Evolutionary conservation across 2,888 invertebrate species (phyloP), one percentile per base, ranked within the genome.

Genomic region (Acrobasis repandana): DNA sequence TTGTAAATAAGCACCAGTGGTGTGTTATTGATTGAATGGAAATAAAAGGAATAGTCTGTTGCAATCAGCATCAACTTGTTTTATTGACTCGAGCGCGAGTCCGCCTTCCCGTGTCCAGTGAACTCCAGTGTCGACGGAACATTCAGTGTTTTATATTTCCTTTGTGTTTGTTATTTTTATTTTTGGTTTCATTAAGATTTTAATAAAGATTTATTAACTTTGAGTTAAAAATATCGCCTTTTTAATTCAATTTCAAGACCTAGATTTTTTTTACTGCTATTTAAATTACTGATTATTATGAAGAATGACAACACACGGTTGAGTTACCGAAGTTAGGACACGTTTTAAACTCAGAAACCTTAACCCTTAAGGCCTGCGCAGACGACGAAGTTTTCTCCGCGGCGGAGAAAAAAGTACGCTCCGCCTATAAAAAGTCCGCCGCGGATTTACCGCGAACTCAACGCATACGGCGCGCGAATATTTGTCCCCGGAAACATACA

Each of bases 1-100:
- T 88, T 91, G 92, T 92, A 92, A 88, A 92, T 91, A 92, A 86
- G 76, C 88, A 89, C 90, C 86, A 68, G 77, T 77, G 86, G 87
- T 89, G 90, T 86, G 78, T 81, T 82, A 76, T 80, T 78, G 83
- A 86, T 87, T 88, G 83, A 86, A 86, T 88, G 83, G 80, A 82
- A 90, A 89, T 90, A 85, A 90, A 85, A 86, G 80, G 83, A 86
- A 87, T 90, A 90, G 90, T 88, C 84, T 83, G 86, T 89, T 90
- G 85, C 79, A 88, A 90, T 89, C 85, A 83, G 78, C 72, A 70
- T 62, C 69, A 70, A 69, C 67, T 80, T 80, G 84, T 87, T 86
- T 87, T 76, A 85, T 83, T 87, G 74, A 56, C 67, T 63, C 50
- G 20, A 28, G 64, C 63, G 18, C 33, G n/a, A 56, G 49, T 33